Conservation (phyloP, 2,888 invertebrate species). For the Pelosia muscerda region DNA sequence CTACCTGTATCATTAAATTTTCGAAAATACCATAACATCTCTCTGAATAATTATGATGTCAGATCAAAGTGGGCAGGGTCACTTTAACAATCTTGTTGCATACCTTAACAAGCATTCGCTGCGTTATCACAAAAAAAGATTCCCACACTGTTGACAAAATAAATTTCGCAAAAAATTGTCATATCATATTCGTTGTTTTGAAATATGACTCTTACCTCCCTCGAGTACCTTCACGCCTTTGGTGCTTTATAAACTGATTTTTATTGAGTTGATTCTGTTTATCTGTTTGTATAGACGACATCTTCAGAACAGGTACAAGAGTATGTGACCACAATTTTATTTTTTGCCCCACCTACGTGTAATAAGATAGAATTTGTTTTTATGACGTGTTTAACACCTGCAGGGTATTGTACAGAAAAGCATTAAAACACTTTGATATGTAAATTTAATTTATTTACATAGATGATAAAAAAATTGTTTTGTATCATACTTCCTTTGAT, state of each 20-base stretch:
- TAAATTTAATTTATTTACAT: constrained; percentile 56
- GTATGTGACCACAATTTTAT: constrained; percentile 69
- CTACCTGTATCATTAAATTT: background rate
- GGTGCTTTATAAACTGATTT: constrained; percentile 64
- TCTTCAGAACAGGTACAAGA: constrained; percentile 73
- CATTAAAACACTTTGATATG: constrained; percentile 61
- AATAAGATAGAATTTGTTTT: constrained; percentile 58
- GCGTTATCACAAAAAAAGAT: constrained; percentile 29
- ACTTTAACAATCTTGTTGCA: background rate
- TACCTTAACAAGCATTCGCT: background rate
- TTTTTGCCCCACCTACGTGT: constrained; percentile 63
- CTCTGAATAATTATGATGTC: background rate
- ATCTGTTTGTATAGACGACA: constrained; percentile 68
- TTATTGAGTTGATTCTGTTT: constrained; percentile 73
- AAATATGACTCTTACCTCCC: constrained; percentile 75
- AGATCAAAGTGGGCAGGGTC: too few relatives aligned
- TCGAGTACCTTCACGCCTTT: constrained; percentile 67
- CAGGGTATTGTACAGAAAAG: constrained; percentile 46
- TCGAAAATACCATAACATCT: background rate
- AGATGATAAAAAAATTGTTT: background rate
- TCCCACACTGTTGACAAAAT: constrained; percentile 52
- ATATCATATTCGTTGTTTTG: constrained; percentile 81
- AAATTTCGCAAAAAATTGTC: constrained; percentile 72
- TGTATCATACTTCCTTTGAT: background rate
- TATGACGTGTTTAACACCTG: constrained; percentile 65